These are phyloP conservation scores for Onychomys torridus DNA, from an alignment of 2,797 vertebrate species.

Conservation along the genomic window DNA sequence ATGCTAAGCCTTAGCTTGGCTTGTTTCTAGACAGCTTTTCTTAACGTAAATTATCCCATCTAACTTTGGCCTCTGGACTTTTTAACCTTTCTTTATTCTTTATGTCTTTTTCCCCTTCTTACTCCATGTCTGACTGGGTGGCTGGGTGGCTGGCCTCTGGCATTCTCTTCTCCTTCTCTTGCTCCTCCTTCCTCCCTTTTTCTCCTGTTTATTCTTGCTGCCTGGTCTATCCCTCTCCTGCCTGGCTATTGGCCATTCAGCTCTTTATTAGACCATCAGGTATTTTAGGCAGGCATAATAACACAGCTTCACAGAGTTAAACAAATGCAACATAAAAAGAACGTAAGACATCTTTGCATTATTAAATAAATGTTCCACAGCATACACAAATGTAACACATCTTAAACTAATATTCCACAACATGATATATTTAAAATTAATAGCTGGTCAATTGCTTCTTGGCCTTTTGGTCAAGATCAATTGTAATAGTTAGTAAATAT, in stretches of 20 bases:
- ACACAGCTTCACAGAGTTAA: background rate
- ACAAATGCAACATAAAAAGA: background rate
- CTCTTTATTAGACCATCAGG: background rate
- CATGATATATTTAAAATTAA: conserved; percentile 48
- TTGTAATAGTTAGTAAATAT: background rate
- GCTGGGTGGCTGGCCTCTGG: background rate
- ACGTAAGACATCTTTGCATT: background rate
- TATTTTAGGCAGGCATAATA: background rate
- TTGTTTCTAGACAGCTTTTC: background rate
- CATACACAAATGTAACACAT: background rate
- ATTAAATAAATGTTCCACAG: background rate
- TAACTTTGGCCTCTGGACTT: background rate
- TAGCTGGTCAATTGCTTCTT: conserved; percentile 10
- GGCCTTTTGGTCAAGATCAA: background rate
- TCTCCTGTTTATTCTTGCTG: background rate
- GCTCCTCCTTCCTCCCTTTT: background rate
- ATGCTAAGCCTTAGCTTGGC: background rate
- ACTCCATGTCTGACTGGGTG: background rate
- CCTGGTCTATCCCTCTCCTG: background rate
- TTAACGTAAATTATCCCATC: background rate
- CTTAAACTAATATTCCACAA: background rate
- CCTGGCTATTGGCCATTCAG: background rate
- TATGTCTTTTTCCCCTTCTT: background rate
- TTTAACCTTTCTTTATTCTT: background rate
- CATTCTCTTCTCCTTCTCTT: background rate